Conservation (phyloP, 2,797 vertebrate species). For the Gallirallus australis region DNA sequence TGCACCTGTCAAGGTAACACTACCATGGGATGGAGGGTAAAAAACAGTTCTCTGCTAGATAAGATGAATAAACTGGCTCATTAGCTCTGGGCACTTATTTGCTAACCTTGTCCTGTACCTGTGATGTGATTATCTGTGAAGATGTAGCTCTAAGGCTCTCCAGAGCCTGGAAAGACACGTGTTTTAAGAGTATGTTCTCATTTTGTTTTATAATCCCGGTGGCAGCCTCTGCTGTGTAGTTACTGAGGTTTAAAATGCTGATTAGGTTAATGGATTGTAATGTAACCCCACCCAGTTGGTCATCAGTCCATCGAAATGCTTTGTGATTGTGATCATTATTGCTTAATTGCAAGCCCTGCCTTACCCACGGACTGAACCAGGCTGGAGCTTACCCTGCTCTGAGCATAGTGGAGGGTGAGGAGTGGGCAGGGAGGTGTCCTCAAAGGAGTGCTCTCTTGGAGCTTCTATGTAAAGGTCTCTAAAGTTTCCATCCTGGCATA, state of each 20-base stretch:
- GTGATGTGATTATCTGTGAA: constrained; percentile 11
- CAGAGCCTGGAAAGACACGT: not conserved
- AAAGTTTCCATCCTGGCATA: not conserved
- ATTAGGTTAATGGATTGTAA: constrained; percentile 8
- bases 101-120: not conserved
- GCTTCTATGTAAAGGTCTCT: constrained; percentile 7
- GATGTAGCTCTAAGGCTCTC: not conserved
- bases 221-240: not conserved
- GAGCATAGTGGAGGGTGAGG: not conserved
- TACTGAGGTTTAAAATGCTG: constrained; percentile 1
- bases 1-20: not conserved
- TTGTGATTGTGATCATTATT: not conserved
- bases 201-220: constrained; percentile 2
- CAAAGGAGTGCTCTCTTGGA: not conserved
- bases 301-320: not conserved
- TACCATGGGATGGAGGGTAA: not conserved
- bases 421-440: rapidly evolving
- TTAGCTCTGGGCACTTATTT: constrained; percentile 3
- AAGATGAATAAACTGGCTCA: not conserved
- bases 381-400: not conserved
- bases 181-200: not conserved
- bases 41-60: not conserved
- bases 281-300: constrained; percentile 4
- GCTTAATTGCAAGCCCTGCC: not conserved
- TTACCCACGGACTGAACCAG: not conserved